Conservation (phyloP, 2,888 invertebrate species). For the Drosophila nr. perissopoda region DNA sequence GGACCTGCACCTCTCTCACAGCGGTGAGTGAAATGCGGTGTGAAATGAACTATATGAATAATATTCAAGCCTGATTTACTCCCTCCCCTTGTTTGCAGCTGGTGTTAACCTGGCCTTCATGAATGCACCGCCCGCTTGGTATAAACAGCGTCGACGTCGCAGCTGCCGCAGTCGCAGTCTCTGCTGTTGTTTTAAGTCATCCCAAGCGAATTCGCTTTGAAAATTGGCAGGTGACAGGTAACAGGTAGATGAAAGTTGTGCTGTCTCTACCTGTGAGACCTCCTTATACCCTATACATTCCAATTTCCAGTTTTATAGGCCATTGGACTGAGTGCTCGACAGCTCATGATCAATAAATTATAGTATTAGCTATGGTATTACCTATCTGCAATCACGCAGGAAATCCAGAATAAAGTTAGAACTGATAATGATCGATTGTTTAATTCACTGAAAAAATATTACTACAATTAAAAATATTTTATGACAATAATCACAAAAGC, state of each 20-base stretch:
- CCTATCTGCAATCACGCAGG: constrained; percentile 42
- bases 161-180: constrained; percentile 67
- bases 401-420: constrained; percentile 42
- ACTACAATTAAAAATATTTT: not conserved
- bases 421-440: constrained; percentile 24
- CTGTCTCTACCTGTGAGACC: not conserved
- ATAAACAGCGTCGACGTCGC: constrained; percentile 53
- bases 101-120: constrained; percentile 42
- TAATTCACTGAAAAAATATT: constrained; percentile 1
- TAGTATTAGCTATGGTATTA: constrained; percentile 11
- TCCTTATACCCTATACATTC: constrained; percentile 24
- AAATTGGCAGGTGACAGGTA: constrained; percentile 3
- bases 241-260: constrained; percentile 38
- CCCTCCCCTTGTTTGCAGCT: constrained; percentile 26
- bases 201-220: constrained; percentile 42
- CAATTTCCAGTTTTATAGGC: not conserved
- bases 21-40: constrained; percentile 42
- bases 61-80: constrained; percentile 5
- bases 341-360: constrained; percentile 10
- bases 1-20: constrained; percentile 32
- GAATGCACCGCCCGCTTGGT: constrained; percentile 64
- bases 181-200: constrained; percentile 62
- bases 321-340: not conserved
- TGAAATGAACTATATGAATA: constrained; percentile 20
- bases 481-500: not conserved